Conservation (phyloP, 2,888 invertebrate species). For the Tetramorium bicarinatum region DNA sequence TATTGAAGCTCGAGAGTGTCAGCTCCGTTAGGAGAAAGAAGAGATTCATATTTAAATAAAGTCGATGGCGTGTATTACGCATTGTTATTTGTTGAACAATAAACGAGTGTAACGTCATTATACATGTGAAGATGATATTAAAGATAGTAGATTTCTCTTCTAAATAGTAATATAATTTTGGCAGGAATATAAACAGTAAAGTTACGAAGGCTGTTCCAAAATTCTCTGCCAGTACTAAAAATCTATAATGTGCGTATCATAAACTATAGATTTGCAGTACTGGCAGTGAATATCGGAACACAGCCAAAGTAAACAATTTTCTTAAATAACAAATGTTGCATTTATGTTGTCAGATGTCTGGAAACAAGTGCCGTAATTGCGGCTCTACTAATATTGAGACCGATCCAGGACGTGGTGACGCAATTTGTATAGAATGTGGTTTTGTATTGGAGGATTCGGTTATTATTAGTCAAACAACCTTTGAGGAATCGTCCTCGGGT, state of each 20-base stretch:
- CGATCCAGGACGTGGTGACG: constrained; percentile 97
- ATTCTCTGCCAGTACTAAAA: too few relatives aligned
- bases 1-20: too few relatives aligned
- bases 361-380: constrained; percentile 95
- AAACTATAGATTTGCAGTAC: too few relatives aligned
- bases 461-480: constrained; percentile 98
- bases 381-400: constrained; percentile 97
- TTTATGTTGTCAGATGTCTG: constrained; percentile 86
- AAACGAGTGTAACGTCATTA: background rate
- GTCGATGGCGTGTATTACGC: background rate
- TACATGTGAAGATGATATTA: background rate
- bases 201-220: too few relatives aligned
- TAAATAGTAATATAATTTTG: background rate
- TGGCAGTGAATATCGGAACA: too few relatives aligned
- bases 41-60: background rate
- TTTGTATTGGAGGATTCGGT: constrained; percentile 98
- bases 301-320: background rate
- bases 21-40: too few relatives aligned
- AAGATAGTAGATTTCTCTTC: background rate
- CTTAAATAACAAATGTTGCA: background rate
- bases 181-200: too few relatives aligned
- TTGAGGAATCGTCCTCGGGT: constrained; percentile 97
- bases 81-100: background rate
- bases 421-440: constrained; percentile 98
- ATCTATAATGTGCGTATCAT: too few relatives aligned